Conservation (phyloP, 2,888 invertebrate species). For the Elegia similella region DNA sequence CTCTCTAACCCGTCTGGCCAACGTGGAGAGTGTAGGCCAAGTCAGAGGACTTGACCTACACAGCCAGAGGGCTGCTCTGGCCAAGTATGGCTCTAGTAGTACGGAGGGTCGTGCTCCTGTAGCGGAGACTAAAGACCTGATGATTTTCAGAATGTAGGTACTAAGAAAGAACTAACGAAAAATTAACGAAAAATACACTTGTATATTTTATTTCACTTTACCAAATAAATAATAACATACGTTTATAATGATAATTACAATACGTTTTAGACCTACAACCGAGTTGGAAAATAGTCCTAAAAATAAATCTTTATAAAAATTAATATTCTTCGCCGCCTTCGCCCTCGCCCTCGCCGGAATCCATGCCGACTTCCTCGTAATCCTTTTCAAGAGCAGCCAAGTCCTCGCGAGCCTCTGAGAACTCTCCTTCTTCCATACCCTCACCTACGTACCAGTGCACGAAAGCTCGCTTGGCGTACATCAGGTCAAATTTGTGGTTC, state of each 20-base stretch:
- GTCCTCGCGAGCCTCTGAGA: slow-evolving; percentile 87
- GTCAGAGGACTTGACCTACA: no score
- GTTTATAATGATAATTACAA: slow-evolving; percentile 21
- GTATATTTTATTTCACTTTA: slow-evolving; percentile 38
- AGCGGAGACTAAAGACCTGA: no score
- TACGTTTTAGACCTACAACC: slow-evolving; percentile 36
- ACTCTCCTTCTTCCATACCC: slow-evolving; percentile 93
- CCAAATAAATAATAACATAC: slow-evolving; percentile 25
- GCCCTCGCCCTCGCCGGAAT: slow-evolving; percentile 90
- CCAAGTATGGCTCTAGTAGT: no score
- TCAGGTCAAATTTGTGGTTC: slow-evolving; percentile 96
- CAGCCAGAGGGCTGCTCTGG: no score
- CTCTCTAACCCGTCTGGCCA: no score
- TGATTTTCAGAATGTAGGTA: not conserved
- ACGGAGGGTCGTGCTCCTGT: no score
- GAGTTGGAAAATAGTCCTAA: slow-evolving; percentile 41
- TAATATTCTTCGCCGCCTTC: slow-evolving; percentile 91
- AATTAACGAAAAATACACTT: slow-evolving; percentile 37
- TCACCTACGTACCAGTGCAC: slow-evolving; percentile 97
- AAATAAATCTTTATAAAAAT: slow-evolving; percentile 47
- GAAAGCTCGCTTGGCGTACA: slow-evolving; percentile 98
- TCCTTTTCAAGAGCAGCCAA: slow-evolving; percentile 89
- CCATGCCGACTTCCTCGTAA: slow-evolving; percentile 93
- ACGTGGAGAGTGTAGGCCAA: no score
- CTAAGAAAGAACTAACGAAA: slow-evolving; percentile 11